Conservation (phyloP, 2,113 vertebrate species). For the Dasyurus viverrinus region DNA sequence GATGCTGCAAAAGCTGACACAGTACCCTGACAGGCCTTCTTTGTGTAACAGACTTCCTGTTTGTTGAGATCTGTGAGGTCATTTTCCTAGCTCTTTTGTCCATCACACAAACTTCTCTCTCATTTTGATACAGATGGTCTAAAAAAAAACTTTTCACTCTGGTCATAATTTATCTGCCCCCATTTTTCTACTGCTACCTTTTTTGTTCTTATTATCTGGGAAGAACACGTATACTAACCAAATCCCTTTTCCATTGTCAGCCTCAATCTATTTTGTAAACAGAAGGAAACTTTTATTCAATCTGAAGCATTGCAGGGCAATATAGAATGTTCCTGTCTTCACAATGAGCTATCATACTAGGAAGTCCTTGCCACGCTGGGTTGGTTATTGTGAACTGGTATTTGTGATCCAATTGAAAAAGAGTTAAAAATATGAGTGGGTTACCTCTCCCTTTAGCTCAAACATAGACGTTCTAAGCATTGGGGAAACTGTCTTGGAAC, state of each 20-base stretch:
- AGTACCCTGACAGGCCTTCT: not conserved
- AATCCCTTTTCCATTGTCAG: not conserved
- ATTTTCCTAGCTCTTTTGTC: not conserved
- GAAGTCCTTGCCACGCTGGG: conserved; percentile 54
- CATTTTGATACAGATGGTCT: rapidly evolving
- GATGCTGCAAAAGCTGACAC: not conserved
- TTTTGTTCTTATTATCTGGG: not conserved
- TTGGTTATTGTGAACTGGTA: conserved; percentile 58
- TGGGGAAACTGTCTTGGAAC: conserved; percentile 8
- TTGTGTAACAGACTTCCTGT: too few relatives aligned
- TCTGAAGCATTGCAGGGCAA: not conserved
- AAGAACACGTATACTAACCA: not conserved
- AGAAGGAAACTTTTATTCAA: not conserved
- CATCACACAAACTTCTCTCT: not conserved
- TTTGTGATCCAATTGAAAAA: conserved; percentile 46
- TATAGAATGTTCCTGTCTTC: conserved; percentile 35
- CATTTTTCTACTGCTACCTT: not conserved
- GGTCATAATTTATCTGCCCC: not conserved
- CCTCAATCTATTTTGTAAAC: conserved; percentile 47
- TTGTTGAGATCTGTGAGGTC: not conserved
- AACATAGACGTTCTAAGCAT: rapidly evolving
- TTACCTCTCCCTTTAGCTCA: conserved; percentile 56
- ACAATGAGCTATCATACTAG: conserved; percentile 18
- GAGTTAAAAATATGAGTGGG: conserved; percentile 34
- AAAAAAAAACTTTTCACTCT: not conserved